Base-by-base conservation (phyloP, 2,888 invertebrate genomes). In the Lacanobia wlatinum region DNA sequence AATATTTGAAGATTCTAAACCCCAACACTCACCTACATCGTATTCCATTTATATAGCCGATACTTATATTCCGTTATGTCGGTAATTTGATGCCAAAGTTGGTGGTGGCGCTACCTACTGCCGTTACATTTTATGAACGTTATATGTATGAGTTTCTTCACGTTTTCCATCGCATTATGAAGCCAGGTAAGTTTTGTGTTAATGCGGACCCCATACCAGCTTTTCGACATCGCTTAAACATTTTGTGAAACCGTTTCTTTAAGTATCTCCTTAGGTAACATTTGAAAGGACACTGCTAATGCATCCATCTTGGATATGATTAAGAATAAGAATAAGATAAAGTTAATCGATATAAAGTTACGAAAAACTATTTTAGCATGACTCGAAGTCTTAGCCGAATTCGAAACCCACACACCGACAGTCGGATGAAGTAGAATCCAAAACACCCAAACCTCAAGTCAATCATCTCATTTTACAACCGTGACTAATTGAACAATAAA, bases 121-220 rank as follows among this genome's bases (percentile, higher is more conserved):
- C 67, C 67, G 71, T 82, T 78, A 76, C 34, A 76, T 80, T 84
- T 84, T 76, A 84, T 80, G 66, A 78, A 61, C 21, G 66, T 63
- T 71, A 72, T 68, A 63, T 71, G 72, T 68, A 61, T 64, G 59
- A 78, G 18, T 69, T 70, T 60, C 40, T 71, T 68, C 50, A 58
- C 40, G 23, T 64, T 64, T 73, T 63, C 28, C 43, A 58, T 68
- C 53, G 56, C 43, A 50, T 34, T 50, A 72, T 8, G 28, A 61
- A 43, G 43, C 48, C 52, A 43, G 28, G n/a, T 34, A 62, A n/a
- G 46, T 21, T 52, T 38, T 46, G 34, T 50, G 16, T 43, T 50
- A 6, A 56, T 28, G 9, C 0, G 9, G 23, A 70, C 18, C 21
- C 6, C 4, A 21, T 52, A 21, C 18, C 28, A 56, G 16, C 10